A percentile compares a stretch with the other conserved stretches of the same genome.
These are phyloP conservation scores for Lagodon rhomboides DNA, from an alignment of 2,797 vertebrate genomes.

Conservation along the genomic window DNA sequence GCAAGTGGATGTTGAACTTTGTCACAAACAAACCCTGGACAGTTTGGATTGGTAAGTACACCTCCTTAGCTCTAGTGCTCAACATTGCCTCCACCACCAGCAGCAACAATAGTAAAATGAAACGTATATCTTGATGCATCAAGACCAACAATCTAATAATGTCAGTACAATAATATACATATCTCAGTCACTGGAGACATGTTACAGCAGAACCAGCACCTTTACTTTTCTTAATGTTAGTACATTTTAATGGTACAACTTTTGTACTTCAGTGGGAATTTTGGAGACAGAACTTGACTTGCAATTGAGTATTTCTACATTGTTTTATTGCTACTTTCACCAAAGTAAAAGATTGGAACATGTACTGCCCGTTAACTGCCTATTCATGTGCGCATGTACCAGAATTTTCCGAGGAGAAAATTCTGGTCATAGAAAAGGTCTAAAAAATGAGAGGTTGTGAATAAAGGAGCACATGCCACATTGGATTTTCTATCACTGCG, in stretches of 20 bases:
- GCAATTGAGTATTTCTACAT: background rate
- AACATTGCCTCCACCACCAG: no score
- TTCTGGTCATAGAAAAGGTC: background rate
- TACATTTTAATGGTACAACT: background rate
- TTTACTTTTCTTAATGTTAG: background rate
- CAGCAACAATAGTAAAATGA: no score
- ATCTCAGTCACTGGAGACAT: no score
- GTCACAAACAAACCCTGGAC: no score
- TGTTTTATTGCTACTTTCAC: background rate
- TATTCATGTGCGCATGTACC: background rate
- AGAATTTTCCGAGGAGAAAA: background rate
- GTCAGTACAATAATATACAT: no score
- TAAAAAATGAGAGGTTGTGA: background rate
- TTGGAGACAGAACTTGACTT: background rate
- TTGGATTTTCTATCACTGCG: background rate
- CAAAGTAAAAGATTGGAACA: background rate
- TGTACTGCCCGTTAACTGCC: no score
- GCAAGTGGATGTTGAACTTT: no score
- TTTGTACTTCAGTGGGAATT: background rate
- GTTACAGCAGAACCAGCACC: no score
- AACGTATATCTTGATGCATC: no score
- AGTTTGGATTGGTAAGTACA: no score
- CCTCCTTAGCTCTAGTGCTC: no score
- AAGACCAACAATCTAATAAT: no score
- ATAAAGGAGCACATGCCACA: background rate